phyloP scores from a whole-genome alignment of 1,140 invertebrate genomes.

The Drosophila triauraria region DNA sequence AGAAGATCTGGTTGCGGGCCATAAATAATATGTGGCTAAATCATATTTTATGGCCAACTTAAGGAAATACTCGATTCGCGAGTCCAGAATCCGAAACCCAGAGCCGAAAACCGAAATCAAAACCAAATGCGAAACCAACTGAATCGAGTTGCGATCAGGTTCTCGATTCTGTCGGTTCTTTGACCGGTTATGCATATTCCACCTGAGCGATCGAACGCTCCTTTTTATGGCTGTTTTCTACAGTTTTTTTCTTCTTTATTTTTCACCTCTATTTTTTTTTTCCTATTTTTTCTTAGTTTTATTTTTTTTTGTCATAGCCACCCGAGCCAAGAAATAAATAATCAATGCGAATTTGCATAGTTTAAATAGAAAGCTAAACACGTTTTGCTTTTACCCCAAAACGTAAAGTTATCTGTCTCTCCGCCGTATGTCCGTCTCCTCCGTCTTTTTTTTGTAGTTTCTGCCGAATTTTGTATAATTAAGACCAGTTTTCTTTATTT shows the following conservation, averaged over 20 bases:
- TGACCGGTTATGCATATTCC: constrained; percentile 77
- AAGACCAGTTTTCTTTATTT: constrained; percentile 38
- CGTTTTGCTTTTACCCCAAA: constrained; percentile 79
- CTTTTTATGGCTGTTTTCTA: constrained; percentile 79
- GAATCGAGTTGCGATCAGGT: constrained; percentile 56
- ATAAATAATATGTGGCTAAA: constrained; percentile 64
- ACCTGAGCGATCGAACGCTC: constrained; percentile 49
- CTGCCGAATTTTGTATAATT: constrained; percentile 42
- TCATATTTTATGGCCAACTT: constrained; percentile 61
- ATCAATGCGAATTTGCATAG: constrained; percentile 77
- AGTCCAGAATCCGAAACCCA: constrained; percentile 29
- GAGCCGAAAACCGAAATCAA: background rate
- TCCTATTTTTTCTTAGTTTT: constrained; percentile 21
- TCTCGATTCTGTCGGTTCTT: constrained; percentile 51
- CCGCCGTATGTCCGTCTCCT: background rate
- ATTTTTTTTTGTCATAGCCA: constrained; percentile 49
- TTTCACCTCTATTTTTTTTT: constrained; percentile 25
- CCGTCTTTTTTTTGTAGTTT: constrained; percentile 7
- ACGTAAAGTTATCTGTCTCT: constrained; percentile 64
- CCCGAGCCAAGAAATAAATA: constrained; percentile 70
- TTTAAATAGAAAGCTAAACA: constrained; percentile 83
- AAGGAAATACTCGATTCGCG: constrained; percentile 60
- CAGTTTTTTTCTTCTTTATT: constrained; percentile 41
- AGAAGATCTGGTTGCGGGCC: constrained; percentile 32
- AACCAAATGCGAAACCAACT: constrained; percentile 32